Evolutionary conservation across 37 sponge, comb jelly and placozoan species (phyloP), one percentile per base, ranked within the genome.

Genomic region (Beroe forskalii): DNA sequence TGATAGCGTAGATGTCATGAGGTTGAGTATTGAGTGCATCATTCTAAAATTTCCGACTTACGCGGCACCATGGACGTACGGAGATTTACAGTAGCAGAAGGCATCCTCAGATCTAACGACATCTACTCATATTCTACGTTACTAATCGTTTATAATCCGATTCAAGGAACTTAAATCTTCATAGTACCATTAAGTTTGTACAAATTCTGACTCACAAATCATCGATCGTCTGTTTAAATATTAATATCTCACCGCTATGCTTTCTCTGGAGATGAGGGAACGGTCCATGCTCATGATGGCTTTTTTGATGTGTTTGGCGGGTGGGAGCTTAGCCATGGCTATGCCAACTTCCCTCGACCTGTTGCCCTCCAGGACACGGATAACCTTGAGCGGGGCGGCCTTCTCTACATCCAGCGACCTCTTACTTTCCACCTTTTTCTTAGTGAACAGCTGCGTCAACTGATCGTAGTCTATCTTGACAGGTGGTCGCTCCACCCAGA

Each of bases 251-350:
- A 95, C 95, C 48, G 93, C 93, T 0, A 96, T 92, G 28, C 94
- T 92, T 89, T 96, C 97, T 60, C 91, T 92, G 86, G 67, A 94
- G 91, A 96, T 93, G 92, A 91, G 92, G 24, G 93, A 80, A 80
- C 92, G 37, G 94, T 96, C 95, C 97, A 96, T 96, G 93, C 76
- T 93, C 25, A 96, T 67, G 0, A 96, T 94, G 62, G 95, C 95
- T 41, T 94, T 30, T 93, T 95, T 95, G 91, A 96, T 94, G 89
- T 95, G 95, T 30, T 94, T 40, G 40, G 93, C 92, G 1, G 94
- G 91, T 19, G 97, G 97, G 0, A 96, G 62, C 28, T 95, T 67
- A 62, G 92, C 93, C 48, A 95, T 92, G 90, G 91, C 93, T 67
- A 96, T 95, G 55, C 91, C 92, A 28, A 96, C 93, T 67, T 93